Evolutionary conservation across 2,113 vertebrate genomes (phyloP).

Genomic region (Todiramphus chloris): DNA sequence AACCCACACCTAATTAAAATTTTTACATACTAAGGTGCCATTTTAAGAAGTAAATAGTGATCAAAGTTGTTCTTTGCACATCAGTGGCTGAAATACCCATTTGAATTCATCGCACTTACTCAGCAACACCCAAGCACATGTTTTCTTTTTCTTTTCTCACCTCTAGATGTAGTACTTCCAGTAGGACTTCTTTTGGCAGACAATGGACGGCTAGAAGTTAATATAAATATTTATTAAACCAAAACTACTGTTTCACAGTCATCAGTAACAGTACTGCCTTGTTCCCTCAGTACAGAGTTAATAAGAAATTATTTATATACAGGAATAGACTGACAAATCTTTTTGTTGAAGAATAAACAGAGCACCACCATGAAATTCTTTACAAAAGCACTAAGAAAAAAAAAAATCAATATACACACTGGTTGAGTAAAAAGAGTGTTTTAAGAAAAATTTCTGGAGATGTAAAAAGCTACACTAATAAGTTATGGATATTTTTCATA

Average conservation of each 20-base stretch:
- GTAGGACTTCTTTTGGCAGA: conserved; percentile 93
- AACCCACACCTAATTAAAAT: background rate
- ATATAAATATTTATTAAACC: conserved; percentile 12
- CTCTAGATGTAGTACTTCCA: conserved; percentile 89
- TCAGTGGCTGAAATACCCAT: background rate
- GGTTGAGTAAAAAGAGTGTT: background rate
- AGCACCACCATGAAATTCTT: background rate
- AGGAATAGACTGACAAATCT: background rate
- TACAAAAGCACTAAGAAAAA: background rate
- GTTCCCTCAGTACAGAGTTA: background rate
- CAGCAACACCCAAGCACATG: background rate
- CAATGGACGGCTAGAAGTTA: conserved; percentile 83
- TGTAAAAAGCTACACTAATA: background rate
- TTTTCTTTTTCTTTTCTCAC: conserved; percentile 68
- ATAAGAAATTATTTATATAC: background rate
- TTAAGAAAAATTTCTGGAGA: background rate
- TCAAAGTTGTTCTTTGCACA: background rate
- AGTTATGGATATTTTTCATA: background rate
- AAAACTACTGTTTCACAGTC: background rate
- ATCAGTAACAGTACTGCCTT: background rate
- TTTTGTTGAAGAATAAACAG: background rate
- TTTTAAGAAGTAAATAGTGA: background rate
- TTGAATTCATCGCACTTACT: background rate
- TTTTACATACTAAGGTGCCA: background rate
- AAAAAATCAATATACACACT: background rate